phyloP scores from a whole-genome alignment of 30 jellyfish, hydroid and myxozoan species.

The Rhopilema esculentum region DNA sequence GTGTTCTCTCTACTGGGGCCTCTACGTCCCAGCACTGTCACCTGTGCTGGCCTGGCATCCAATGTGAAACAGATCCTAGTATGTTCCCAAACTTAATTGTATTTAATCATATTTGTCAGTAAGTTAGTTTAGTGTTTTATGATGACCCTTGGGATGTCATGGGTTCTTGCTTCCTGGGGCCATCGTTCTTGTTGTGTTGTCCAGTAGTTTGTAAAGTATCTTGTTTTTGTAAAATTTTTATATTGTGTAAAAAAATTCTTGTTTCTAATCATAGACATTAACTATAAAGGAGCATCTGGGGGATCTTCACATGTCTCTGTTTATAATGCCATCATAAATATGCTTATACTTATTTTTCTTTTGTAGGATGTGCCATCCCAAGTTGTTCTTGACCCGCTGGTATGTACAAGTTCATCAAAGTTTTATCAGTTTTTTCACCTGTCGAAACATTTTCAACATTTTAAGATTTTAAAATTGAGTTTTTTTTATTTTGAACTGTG shows the following conservation, averaged over 20 bases:
- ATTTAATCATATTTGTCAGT: not conserved
- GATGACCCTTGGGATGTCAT: not conserved
- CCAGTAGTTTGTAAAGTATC: conserved; percentile 2
- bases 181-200: not conserved
- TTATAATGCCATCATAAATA: too few relatives aligned
- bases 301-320: too few relatives aligned
- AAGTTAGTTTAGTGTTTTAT: conserved; percentile 14
- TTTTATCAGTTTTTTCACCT: not conserved
- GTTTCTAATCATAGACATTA: too few relatives aligned
- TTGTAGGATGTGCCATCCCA: conserved; percentile 63
- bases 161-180: conserved; percentile 16
- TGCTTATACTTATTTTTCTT: not conserved
- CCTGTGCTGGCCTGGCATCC: conserved; percentile 10
- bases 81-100: not conserved
- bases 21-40: not conserved
- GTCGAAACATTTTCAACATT: not conserved
- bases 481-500: too few relatives aligned
- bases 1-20: not conserved
- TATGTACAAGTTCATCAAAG: conserved; percentile 2
- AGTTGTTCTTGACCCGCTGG: conserved; percentile 58
- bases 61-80: not conserved
- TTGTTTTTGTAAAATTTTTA: conserved; percentile 1
- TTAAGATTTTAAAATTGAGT: too few relatives aligned
- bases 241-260: not conserved
- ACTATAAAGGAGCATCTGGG: too few relatives aligned